A percentile compares a stretch with the other conserved stretches of the same genome.
Evolutionary conservation across 1,140 invertebrate genomes (phyloP).

Genomic region (Drosophila mauritiana): DNA sequence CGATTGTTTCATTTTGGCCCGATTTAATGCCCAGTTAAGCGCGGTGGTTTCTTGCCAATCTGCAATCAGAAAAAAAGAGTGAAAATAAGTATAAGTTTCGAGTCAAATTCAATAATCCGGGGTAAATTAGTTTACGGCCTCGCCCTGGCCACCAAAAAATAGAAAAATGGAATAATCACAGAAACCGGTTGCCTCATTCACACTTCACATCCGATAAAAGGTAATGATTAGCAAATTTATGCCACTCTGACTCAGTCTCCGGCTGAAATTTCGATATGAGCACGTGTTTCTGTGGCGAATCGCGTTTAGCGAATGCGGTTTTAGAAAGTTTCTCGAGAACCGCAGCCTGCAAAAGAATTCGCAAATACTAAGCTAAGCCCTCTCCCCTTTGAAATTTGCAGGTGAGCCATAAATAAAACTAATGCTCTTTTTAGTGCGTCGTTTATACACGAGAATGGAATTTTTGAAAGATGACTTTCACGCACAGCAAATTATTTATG

Average conservation of each 20-base stretch:
- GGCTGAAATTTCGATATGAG: conserved; percentile 32
- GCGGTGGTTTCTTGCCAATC: conserved; percentile 40
- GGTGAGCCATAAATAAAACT: conserved; percentile 44
- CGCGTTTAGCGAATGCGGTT: conserved; percentile 63
- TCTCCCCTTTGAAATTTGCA: conserved; percentile 24
- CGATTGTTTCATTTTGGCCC: conserved; percentile 66
- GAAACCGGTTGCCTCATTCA: conserved; percentile 64
- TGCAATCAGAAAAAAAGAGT: conserved; percentile 18
- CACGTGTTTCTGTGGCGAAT: conserved; percentile 68
- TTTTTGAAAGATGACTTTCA: conserved; percentile 28
- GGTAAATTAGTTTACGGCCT: conserved; percentile 23
- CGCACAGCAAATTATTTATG: conserved; percentile 1
- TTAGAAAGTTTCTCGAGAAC: conserved; percentile 68
- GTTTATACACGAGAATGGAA: conserved; percentile 26
- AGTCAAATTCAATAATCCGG: conserved; percentile 3
- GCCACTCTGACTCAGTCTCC: conserved; percentile 43
- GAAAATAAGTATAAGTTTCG: conserved; percentile 15
- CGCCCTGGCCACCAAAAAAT: conserved; percentile 11
- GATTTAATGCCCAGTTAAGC: conserved; percentile 69
- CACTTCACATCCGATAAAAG: conserved; percentile 51
- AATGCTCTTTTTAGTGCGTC: conserved; percentile 43
- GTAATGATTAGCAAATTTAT: conserved; percentile 58
- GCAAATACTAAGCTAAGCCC: conserved; percentile 27
- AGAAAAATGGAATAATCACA: conserved; percentile 11
- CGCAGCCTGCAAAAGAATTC: conserved; percentile 54